Evolutionary conservation across 2,888 invertebrate genomes (phyloP).

Genomic region (Cantharis rustica): DNA sequence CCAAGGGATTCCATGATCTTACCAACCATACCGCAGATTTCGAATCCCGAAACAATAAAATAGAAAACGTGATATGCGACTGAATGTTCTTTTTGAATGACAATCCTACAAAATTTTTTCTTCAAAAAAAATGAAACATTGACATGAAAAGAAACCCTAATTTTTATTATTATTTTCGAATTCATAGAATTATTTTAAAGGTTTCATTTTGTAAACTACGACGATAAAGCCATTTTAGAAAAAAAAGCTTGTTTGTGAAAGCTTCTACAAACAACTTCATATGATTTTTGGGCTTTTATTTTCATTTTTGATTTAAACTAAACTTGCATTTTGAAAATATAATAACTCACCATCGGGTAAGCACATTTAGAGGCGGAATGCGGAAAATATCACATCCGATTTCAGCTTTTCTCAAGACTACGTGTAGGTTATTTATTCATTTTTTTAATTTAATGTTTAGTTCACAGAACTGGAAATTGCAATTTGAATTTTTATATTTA

Average conservation of each 20-base stretch:
- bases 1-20: no score
- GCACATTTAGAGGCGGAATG: background rate
- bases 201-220: background rate
- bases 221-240: background rate
- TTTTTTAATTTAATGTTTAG: no score
- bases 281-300: background rate
- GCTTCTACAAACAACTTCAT: background rate
- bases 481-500: no score
- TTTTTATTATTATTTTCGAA: background rate
- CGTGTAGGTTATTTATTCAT: no score
- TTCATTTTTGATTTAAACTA: background rate
- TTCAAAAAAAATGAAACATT: background rate
- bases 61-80: background rate
- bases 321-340: background rate
- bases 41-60: background rate
- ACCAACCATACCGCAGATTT: background rate
- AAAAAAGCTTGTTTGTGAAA: background rate
- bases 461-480: no score
- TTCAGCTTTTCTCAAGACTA: no score
- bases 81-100: background rate
- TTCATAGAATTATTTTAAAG: background rate
- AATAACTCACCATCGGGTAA: background rate
- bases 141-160: background rate
- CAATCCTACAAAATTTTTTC: background rate
- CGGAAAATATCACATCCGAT: no score